Base-by-base conservation (phyloP, 1,140 invertebrate genomes). In the Drosophila saltans region DNA sequence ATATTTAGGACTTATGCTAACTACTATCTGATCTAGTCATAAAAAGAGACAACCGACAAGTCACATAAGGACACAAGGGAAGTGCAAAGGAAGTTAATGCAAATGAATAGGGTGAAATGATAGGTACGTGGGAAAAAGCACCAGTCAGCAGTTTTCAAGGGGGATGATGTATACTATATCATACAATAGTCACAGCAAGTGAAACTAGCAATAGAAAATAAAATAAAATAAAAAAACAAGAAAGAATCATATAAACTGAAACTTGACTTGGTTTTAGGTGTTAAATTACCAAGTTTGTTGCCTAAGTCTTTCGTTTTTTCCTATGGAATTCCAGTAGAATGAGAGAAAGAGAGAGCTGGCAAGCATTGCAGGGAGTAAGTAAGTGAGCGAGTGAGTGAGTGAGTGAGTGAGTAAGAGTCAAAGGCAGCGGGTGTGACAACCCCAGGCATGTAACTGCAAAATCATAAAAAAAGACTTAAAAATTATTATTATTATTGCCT, bases 301-400 rank as follows among this genome's bases (percentile, higher is more conserved):
- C 84, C 84, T 86, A 86, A 86, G 83, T 86, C 83, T 72, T 86
- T 89, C 73, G 83, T 71, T 71, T 78, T 78, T 30, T 74, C 70
- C 88, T 89, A 76, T 86, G 83, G 83, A 88, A 80, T 84, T 76
- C 71, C 72, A 67, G 57, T 63, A 62, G 66, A 80, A 66, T 60
- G 55, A 65, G 21, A 52, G 45, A 48, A 16, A 16, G 16, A 16
- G 16, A 48, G 21, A 71, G 62, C 77, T 74, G 63, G 70, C 33
- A 36, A 6, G 33, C 6, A 36, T 36, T 36, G 33, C 33, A 6
- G 6, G 33, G 3, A 36, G 33, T 36, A 7, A 36, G 33, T 30
- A 30, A 80, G 78, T 89, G 84, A 80, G 78, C 84, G 84, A 74
- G 89, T 83, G 77, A 84, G 84, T 84, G n/a, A 80, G 78, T 89